Conservation (phyloP, 2,888 invertebrate genomes). For the Cerastis leucographa region DNA sequence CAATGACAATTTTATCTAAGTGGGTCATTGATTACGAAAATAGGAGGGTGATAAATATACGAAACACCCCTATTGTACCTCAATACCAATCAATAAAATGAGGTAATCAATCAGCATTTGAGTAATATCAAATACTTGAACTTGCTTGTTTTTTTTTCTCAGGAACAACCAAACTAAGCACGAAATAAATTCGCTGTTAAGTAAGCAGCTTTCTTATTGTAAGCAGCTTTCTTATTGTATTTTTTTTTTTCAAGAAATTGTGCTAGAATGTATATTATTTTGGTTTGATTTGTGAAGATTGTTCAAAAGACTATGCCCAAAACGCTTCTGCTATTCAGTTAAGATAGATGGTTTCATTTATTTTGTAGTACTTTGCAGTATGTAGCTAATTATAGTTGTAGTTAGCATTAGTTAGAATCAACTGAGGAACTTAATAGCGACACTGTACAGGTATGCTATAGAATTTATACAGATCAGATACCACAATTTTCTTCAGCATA, state of each 20-base stretch:
- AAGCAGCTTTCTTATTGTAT: slow-evolving; percentile 13
- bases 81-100: not conserved
- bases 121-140: slow-evolving; percentile 7
- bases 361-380: slow-evolving; percentile 21
- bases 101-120: not conserved
- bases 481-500: not conserved
- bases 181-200: slow-evolving; percentile 16
- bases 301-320: not conserved
- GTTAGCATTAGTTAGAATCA: slow-evolving; percentile 24
- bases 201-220: slow-evolving; percentile 9
- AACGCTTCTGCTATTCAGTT: slow-evolving; percentile 17
- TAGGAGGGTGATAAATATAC: not conserved
- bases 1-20: not conserved
- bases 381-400: slow-evolving; percentile 24
- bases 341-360: slow-evolving; percentile 32
- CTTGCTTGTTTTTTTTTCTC: slow-evolving; percentile 32
- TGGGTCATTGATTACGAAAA: slow-evolving; percentile 1
- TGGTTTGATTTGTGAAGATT: slow-evolving; percentile 18
- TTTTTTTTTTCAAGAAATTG: slow-evolving; percentile 1
- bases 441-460: not conserved
- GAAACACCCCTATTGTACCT: not conserved
- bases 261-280: not conserved
- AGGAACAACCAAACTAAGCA: slow-evolving; percentile 22
- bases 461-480: slow-evolving; percentile 1
- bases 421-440: slow-evolving; percentile 12